These are phyloP conservation scores for Sminthurides bifidus DNA, from an alignment of 1,140 invertebrate genomes.

Conservation along the genomic window DNA sequence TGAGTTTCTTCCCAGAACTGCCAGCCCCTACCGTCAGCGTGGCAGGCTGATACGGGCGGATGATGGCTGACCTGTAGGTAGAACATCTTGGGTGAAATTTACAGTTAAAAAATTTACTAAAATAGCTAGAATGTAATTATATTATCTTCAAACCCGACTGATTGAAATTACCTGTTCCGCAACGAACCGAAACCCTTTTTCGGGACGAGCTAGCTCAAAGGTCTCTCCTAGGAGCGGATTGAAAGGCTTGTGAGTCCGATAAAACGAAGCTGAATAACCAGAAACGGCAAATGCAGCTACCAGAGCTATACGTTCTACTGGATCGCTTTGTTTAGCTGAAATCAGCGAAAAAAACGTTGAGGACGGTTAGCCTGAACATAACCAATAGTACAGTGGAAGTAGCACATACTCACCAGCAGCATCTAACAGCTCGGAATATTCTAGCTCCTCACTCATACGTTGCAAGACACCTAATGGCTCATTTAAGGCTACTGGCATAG, in stretches of 20 bases:
- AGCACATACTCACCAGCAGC: slow-evolving; percentile 23
- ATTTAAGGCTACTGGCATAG: slow-evolving; percentile 69
- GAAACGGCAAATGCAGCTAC: slow-evolving; percentile 64
- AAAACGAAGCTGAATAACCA: slow-evolving; percentile 62
- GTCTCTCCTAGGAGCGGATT: slow-evolving; percentile 77
- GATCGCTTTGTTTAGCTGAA: slow-evolving; percentile 24
- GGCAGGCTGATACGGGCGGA: slow-evolving; percentile 68
- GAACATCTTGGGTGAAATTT: not conserved
- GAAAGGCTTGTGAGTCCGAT: slow-evolving; percentile 66
- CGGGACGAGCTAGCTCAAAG: slow-evolving; percentile 64
- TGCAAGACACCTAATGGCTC: slow-evolving; percentile 74
- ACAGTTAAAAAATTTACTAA: not conserved
- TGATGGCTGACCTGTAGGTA: slow-evolving; percentile 65
- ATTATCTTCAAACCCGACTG: too few relatives aligned
- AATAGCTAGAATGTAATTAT: too few relatives aligned
- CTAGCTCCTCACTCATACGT: slow-evolving; percentile 70
- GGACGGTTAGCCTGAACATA: too few relatives aligned
- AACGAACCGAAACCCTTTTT: slow-evolving; percentile 62
- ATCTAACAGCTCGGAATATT: slow-evolving; percentile 68
- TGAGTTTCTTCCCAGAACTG: slow-evolving; percentile 67
- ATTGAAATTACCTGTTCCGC: slow-evolving; percentile 54
- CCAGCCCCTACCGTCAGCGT: slow-evolving; percentile 62
- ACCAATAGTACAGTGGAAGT: too few relatives aligned
- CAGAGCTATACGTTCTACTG: slow-evolving; percentile 25
- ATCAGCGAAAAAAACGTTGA: not conserved